phyloP scores from a whole-genome alignment of 53 echinoderm and acorn worm genomes.

The Temnopleurus reevesii region DNA sequence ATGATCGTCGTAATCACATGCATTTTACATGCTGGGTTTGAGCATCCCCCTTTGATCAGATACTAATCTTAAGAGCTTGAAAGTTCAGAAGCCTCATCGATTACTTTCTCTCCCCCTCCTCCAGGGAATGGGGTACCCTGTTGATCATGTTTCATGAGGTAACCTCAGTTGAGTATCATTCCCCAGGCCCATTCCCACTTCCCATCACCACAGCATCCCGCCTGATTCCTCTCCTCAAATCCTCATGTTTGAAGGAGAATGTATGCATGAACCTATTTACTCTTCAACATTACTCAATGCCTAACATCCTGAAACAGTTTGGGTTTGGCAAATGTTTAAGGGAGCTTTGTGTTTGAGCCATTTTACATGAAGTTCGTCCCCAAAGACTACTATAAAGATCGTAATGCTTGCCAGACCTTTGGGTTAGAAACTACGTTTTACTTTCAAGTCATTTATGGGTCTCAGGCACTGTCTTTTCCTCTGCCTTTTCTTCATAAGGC shows the following conservation, averaged over 20 bases:
- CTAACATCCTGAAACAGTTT: background rate
- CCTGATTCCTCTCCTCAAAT: background rate
- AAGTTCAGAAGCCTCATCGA: conserved; percentile 36
- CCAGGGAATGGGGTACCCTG: background rate
- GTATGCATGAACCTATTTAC: background rate
- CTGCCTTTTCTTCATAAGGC: background rate
- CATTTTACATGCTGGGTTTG: background rate
- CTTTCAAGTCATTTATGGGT: background rate
- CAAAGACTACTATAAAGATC: too few species aligned
- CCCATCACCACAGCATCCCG: background rate
- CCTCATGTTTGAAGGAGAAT: background rate
- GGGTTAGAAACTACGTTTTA: background rate
- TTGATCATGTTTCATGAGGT: conserved; percentile 5
- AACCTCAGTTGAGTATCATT: background rate
- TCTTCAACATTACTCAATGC: background rate
- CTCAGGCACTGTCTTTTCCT: background rate
- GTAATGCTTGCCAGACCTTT: too few species aligned
- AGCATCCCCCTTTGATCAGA: background rate
- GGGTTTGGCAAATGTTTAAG: too few species aligned
- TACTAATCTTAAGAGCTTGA: conserved; percentile 23
- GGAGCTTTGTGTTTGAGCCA: background rate
- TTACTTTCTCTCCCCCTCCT: background rate
- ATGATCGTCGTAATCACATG: background rate
- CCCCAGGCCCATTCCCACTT: background rate
- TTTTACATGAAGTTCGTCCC: background rate